Evolutionary conservation across 1,140 invertebrate species (phyloP).

Genomic region (Nebria ingens): DNA sequence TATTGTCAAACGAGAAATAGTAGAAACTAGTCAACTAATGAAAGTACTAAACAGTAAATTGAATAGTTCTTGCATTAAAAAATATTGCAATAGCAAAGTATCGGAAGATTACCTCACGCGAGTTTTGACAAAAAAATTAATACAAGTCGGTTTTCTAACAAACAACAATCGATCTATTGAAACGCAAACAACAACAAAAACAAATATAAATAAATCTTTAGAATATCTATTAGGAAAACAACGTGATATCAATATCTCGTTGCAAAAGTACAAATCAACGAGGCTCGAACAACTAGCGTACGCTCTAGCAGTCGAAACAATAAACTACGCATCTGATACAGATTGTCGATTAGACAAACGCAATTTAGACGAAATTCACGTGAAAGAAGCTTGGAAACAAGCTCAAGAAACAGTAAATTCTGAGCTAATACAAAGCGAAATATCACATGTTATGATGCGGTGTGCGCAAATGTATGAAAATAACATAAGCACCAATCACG

Average conservation of each 20-base stretch:
- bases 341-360: slow-evolving; percentile 30
- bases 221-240: slow-evolving; percentile 43
- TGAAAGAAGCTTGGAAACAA: slow-evolving; percentile 54
- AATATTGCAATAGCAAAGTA: slow-evolving; percentile 38
- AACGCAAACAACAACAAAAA: neutral
- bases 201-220: slow-evolving; percentile 1
- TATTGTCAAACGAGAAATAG: slow-evolving; percentile 47
- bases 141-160: slow-evolving; percentile 26
- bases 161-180: neutral
- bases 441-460: slow-evolving; percentile 55
- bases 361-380: slow-evolving; percentile 37
- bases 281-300: slow-evolving; percentile 56
- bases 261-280: slow-evolving; percentile 53
- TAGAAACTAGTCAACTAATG: slow-evolving; percentile 63
- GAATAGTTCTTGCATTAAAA: slow-evolving; percentile 43
- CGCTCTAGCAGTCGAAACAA: slow-evolving; percentile 50
- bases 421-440: slow-evolving; percentile 60
- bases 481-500: slow-evolving; percentile 34
- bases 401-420: slow-evolving; percentile 59
- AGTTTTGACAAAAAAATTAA: slow-evolving; percentile 50
- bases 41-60: slow-evolving; percentile 54
- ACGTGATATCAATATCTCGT: slow-evolving; percentile 45
- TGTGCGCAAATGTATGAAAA: slow-evolving; percentile 52
- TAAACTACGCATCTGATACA: slow-evolving; percentile 41
- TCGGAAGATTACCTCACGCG: slow-evolving; percentile 51